A percentile compares a stretch with the other conserved stretches of the same genome.
Evolutionary conservation across 37 sponge, comb jelly and placozoan genomes (phyloP).

Genomic region (Cladorhizidae sp.): DNA sequence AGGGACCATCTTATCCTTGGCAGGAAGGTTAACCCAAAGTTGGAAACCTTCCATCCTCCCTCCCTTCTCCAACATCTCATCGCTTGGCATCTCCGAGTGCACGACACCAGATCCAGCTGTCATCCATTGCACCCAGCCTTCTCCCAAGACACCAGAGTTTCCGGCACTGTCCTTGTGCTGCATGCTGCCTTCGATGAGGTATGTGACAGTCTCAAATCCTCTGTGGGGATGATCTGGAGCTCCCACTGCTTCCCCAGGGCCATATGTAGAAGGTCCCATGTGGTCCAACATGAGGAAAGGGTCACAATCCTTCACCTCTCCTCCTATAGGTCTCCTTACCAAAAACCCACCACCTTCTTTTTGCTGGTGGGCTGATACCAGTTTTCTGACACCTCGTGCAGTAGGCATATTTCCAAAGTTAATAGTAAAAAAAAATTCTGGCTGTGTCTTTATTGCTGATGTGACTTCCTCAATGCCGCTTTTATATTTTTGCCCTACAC

Average conservation of each 20-base stretch:
- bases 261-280: conserved; percentile 70
- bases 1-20: conserved; percentile 84
- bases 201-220: conserved; percentile 91
- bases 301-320: conserved; percentile 48
- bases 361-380: conserved; percentile 67
- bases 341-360: conserved; percentile 78
- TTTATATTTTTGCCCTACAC: too few relatives aligned
- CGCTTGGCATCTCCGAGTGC: conserved; percentile 88
- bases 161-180: conserved; percentile 82
- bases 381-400: conserved; percentile 41
- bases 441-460: too few relatives aligned
- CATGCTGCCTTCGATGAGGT: conserved; percentile 53
- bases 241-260: conserved; percentile 81
- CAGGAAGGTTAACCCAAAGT: conserved; percentile 88
- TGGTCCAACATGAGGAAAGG: conserved; percentile 92
- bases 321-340: conserved; percentile 75
- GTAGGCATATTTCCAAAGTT: too few relatives aligned
- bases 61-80: conserved; percentile 73
- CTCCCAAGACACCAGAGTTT: conserved; percentile 56
- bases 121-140: conserved; percentile 95
- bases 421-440: too few relatives aligned
- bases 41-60: conserved; percentile 83
- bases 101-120: conserved; percentile 91
- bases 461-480: too few relatives aligned
- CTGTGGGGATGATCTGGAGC: conserved; percentile 92